Evolutionary conservation across 2,113 vertebrate genomes (phyloP).

Genomic region (Lates calcarifer): DNA sequence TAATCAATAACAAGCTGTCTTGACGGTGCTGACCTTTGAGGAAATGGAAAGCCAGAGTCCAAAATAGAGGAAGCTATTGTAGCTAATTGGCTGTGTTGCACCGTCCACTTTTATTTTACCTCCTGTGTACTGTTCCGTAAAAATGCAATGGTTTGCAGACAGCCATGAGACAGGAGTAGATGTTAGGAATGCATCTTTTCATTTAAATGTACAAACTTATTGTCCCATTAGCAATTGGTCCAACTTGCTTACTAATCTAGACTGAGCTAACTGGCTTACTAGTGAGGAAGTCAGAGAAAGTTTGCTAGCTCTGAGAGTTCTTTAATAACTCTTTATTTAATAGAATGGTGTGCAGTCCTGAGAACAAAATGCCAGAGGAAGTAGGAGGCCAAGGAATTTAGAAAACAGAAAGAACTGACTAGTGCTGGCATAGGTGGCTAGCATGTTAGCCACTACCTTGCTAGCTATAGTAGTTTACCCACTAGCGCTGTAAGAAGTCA

Average conservation of each 20-base stretch:
- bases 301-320: background rate
- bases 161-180: background rate
- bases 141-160: background rate
- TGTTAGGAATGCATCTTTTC: background rate
- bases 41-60: background rate
- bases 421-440: too few relatives aligned
- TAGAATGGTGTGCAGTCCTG: background rate
- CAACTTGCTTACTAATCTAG: background rate
- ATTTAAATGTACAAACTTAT: background rate
- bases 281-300: background rate
- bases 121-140: background rate
- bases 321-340: background rate
- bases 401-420: background rate
- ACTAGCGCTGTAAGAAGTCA: background rate
- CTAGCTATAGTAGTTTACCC: background rate
- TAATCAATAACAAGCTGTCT: background rate
- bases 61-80: slow-evolving; percentile 1
- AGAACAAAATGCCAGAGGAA: background rate
- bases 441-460: background rate
- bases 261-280: background rate
- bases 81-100: slow-evolving; percentile 6
- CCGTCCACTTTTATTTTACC: background rate
- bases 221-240: background rate
- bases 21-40: slow-evolving; percentile 1
- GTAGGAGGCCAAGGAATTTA: background rate